These are phyloP conservation scores for Fulica atra DNA, from an alignment of 2,113 vertebrate species.

Conservation along the genomic window DNA sequence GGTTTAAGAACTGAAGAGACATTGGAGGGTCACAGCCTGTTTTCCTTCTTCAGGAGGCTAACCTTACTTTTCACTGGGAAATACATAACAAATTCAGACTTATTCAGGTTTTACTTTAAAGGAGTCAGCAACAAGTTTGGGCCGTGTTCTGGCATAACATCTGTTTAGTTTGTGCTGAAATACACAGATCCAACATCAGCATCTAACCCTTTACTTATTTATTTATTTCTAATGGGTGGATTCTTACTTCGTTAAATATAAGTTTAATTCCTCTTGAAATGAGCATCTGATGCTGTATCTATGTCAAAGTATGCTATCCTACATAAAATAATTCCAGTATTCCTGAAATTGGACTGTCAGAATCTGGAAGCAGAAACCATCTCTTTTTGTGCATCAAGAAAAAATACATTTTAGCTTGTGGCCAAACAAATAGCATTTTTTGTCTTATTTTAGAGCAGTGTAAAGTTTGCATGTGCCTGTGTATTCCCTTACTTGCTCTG, in stretches of 20 bases:
- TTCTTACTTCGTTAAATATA: background rate
- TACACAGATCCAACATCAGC: background rate
- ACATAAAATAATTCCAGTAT: background rate
- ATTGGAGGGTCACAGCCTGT: background rate
- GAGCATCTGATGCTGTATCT: background rate
- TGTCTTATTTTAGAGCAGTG: background rate
- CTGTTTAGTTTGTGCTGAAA: background rate
- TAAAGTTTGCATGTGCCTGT: background rate
- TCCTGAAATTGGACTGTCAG: background rate
- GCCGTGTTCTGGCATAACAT: background rate
- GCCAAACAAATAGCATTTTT: background rate
- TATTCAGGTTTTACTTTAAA: background rate
- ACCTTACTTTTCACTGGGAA: background rate
- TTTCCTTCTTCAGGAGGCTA: background rate
- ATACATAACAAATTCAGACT: background rate
- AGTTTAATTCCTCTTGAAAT: background rate
- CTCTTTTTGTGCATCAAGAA: background rate
- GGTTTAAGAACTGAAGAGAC: background rate
- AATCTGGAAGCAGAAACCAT: background rate
- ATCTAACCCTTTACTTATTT: background rate
- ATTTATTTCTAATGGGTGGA: background rate
- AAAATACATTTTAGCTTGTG: background rate
- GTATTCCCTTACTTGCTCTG: background rate
- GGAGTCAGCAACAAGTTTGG: background rate
- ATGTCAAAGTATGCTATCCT: background rate